A percentile compares a stretch with the other conserved stretches of the same genome.
These are phyloP conservation scores for Whitmania pigra DNA, from an alignment of 1,140 invertebrate genomes.

Conservation along the genomic window DNA sequence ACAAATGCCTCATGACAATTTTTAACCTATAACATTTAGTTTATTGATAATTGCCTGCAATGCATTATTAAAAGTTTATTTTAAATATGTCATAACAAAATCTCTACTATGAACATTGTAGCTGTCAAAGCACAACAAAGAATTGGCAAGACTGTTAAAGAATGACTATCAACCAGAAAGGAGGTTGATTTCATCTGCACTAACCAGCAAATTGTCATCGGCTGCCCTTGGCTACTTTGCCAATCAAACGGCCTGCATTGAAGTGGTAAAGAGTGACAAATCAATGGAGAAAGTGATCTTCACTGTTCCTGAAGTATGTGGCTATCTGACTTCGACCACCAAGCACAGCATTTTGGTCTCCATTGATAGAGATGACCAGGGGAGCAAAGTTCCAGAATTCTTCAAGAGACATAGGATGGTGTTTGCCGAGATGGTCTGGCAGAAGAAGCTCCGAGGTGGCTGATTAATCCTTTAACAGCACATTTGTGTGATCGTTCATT, in stretches of 20 bases:
- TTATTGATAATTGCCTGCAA: too few species aligned
- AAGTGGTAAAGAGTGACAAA: slow-evolving; percentile 90
- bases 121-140: slow-evolving; percentile 87
- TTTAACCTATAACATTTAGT: too few species aligned
- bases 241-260: slow-evolving; percentile 93
- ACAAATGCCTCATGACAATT: too few species aligned
- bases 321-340: slow-evolving; percentile 87
- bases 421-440: slow-evolving; percentile 99
- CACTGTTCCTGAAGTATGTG: slow-evolving; percentile 95
- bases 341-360: slow-evolving; percentile 78
- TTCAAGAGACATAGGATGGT: slow-evolving; percentile 83
- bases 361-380: slow-evolving; percentile 91
- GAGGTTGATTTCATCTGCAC: too few species aligned
- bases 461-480: not conserved
- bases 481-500: too few species aligned
- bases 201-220: slow-evolving; percentile 35
- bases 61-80: too few species aligned
- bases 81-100: too few species aligned
- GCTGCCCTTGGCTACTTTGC: slow-evolving; percentile 84
- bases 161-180: slow-evolving; percentile 44
- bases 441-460: slow-evolving; percentile 82
- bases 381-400: slow-evolving; percentile 91
- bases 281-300: slow-evolving; percentile 97
- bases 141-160: slow-evolving; percentile 69
- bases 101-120: slow-evolving; percentile 43